A percentile compares a stretch with the other conserved stretches of the same genome.
phyloP scores from a whole-genome alignment of 2,113 vertebrate species.

The Cyprinodon tularosa region DNA sequence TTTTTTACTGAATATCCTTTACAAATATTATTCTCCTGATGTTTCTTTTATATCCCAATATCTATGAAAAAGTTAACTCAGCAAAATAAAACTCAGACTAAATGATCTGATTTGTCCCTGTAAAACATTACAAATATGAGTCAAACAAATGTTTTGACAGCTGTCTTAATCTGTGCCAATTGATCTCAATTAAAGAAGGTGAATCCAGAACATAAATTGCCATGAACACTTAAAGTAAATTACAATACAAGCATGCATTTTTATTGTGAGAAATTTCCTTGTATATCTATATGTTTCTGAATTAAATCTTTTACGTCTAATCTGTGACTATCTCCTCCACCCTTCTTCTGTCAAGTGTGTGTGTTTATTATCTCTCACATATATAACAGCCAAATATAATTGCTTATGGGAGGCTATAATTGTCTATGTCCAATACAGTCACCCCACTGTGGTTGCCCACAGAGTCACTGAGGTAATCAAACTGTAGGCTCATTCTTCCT shows the following conservation, averaged over 20 bases:
- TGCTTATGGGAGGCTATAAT: slow-evolving; percentile 66
- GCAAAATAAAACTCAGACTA: slow-evolving; percentile 13
- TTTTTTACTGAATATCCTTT: slow-evolving; percentile 70
- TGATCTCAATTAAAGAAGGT: slow-evolving; percentile 1
- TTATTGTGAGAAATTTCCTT: slow-evolving; percentile 36
- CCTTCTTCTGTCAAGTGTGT: slow-evolving; percentile 64
- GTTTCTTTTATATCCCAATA: slow-evolving; percentile 39
- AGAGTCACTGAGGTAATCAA: slow-evolving; percentile 64
- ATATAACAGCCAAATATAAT: slow-evolving; percentile 78
- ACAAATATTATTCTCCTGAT: slow-evolving; percentile 70
- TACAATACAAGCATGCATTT: slow-evolving; percentile 26
- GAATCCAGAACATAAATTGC: neutral
- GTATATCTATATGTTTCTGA: slow-evolving; percentile 40
- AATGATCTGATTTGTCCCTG: neutral
- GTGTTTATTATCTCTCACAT: slow-evolving; percentile 76
- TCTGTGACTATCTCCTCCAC: slow-evolving; percentile 46
- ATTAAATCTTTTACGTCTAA: slow-evolving; percentile 35
- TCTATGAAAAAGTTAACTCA: slow-evolving; percentile 31
- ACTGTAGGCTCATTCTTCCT: slow-evolving; percentile 61
- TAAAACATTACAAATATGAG: slow-evolving; percentile 6
- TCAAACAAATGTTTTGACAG: slow-evolving; percentile 2
- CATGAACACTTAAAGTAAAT: slow-evolving; percentile 18
- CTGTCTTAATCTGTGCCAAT: neutral
- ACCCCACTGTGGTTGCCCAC: slow-evolving; percentile 57
- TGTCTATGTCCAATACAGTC: slow-evolving; percentile 64